These are phyloP conservation scores for Phalanger gymnotis DNA, from an alignment of 2,797 vertebrate species.

Conservation along the genomic window DNA sequence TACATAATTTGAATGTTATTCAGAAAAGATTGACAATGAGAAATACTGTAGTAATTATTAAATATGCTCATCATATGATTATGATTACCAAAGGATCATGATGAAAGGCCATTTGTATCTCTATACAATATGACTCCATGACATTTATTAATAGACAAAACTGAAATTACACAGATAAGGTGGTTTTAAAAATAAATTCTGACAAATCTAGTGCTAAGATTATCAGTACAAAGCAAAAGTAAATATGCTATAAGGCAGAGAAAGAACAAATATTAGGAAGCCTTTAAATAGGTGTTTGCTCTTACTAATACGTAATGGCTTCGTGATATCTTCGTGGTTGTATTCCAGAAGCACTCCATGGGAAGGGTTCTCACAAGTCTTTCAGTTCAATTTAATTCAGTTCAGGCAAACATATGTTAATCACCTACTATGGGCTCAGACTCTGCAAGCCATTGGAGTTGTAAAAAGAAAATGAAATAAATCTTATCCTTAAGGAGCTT, in stretches of 20 bases:
- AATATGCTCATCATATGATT: background rate
- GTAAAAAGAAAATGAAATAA: background rate
- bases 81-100: background rate
- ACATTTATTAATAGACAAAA: background rate
- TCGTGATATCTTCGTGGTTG: background rate
- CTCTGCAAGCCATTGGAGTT: background rate
- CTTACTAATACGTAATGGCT: background rate
- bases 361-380: background rate
- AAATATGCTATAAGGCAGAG: background rate
- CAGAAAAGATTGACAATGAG: slow-evolving; percentile 31
- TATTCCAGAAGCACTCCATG: background rate
- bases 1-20: slow-evolving; percentile 45
- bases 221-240: background rate
- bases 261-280: fast-evolving
- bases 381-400: background rate
- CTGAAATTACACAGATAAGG: background rate
- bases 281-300: background rate
- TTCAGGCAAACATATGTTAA: background rate
- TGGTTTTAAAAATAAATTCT: background rate
- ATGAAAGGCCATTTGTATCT: background rate
- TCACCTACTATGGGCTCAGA: background rate
- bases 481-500: background rate
- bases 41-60: slow-evolving; percentile 37
- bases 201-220: background rate
- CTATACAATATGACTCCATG: background rate